Evolutionary conservation across 2,888 invertebrate genomes (phyloP).

Genomic region (Drosophila putrida): DNA sequence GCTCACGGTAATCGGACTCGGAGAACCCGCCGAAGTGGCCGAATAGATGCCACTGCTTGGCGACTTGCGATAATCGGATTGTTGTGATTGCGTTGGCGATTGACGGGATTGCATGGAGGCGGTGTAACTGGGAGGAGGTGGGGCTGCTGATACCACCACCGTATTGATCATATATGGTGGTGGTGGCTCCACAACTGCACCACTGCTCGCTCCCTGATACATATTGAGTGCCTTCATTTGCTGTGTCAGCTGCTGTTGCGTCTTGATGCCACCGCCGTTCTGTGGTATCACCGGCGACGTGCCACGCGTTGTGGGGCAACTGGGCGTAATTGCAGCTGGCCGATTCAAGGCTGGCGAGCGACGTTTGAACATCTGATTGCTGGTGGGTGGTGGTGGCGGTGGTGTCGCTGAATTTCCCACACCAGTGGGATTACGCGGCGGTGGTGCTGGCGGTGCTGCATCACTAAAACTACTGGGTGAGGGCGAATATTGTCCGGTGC

Average conservation of each 20-base stretch:
- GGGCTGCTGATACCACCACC: slow-evolving; percentile 75
- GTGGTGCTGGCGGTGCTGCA: slow-evolving; percentile 90
- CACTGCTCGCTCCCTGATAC: slow-evolving; percentile 88
- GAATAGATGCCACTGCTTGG: slow-evolving; percentile 95
- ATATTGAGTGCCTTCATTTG: slow-evolving; percentile 95
- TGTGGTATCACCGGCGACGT: slow-evolving; percentile 80
- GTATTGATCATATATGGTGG: slow-evolving; percentile 89
- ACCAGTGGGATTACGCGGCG: slow-evolving; percentile 89
- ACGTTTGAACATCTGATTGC: slow-evolving; percentile 90
- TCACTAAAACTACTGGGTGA: slow-evolving; percentile 87
- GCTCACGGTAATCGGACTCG: slow-evolving; percentile 92
- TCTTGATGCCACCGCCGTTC: slow-evolving; percentile 89
- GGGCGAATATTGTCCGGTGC: slow-evolving; percentile 86
- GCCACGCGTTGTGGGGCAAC: slow-evolving; percentile 91
- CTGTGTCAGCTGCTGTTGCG: slow-evolving; percentile 94
- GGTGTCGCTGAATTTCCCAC: slow-evolving; percentile 86
- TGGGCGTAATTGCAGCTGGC: slow-evolving; percentile 86
- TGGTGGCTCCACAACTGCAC: slow-evolving; percentile 90
- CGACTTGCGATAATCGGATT: slow-evolving; percentile 92
- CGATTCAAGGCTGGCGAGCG: slow-evolving; percentile 91
- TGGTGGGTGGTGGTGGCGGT: slow-evolving; percentile 88
- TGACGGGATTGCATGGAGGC: slow-evolving; percentile 95
- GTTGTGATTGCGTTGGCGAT: slow-evolving; percentile 91
- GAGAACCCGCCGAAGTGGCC: slow-evolving; percentile 93
- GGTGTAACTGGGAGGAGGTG: slow-evolving; percentile 91